phyloP scores from a whole-genome alignment of 2,888 invertebrate species.

The Xestobium rufovillosum region DNA sequence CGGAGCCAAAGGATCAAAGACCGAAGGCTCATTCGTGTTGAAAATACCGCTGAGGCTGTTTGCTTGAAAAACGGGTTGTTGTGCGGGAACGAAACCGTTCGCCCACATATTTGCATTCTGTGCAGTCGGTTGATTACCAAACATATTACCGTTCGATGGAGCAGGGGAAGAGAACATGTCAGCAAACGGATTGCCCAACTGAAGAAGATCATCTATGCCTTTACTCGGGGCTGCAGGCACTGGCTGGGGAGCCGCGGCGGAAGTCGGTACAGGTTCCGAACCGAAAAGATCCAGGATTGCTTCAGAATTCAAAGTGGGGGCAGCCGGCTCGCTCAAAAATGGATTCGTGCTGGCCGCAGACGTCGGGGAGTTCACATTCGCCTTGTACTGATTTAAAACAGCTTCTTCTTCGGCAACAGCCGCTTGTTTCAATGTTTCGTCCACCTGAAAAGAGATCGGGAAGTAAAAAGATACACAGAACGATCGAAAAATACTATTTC shows the following conservation, averaged over 20 bases:
- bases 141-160: conserved; percentile 31
- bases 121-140: conserved; percentile 30
- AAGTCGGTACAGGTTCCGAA: conserved; percentile 46
- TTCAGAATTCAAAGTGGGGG: conserved; percentile 31
- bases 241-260: conserved; percentile 35
- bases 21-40: conserved; percentile 45
- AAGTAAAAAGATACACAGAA: too few species aligned
- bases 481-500: too few species aligned
- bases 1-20: conserved; percentile 54
- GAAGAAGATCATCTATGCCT: conserved; percentile 67
- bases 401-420: conserved; percentile 95
- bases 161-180: conserved; percentile 53
- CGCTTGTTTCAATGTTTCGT: conserved; percentile 78
- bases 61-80: conserved; percentile 6
- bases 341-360: conserved; percentile 76
- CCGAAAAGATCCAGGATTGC: conserved; percentile 79
- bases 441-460: too few species aligned
- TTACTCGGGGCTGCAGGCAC: conserved; percentile 20
- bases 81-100: conserved; percentile 31
- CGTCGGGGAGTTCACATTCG: conserved; percentile 73
- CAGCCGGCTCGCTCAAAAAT: conserved; percentile 50
- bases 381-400: conserved; percentile 91
- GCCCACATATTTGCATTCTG: conserved; percentile 33
- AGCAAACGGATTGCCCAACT: conserved; percentile 86
- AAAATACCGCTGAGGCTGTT: conserved; percentile 45